Evolutionary conservation across 2,113 vertebrate species (phyloP), one percentile per base, ranked within the genome.

Genomic region (Alosa alosa): DNA sequence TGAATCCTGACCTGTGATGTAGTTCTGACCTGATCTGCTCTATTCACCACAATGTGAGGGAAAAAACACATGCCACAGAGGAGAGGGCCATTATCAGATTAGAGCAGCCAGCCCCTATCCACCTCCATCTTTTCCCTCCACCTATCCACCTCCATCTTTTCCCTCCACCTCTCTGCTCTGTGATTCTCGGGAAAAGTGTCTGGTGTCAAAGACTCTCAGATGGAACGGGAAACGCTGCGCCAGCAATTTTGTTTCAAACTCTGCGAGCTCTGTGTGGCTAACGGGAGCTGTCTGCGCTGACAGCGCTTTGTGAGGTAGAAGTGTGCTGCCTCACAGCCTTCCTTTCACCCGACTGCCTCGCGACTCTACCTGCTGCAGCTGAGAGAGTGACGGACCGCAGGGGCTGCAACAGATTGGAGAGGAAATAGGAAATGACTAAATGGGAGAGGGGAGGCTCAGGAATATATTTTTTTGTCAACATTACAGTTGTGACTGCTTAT

Each of bases 231-330:
- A 45, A 75, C 31, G 86, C 82, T 75, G 81, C 31, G 86, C 83
- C 82, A 84, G 82, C 72, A 78, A 83, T 86, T 83, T 86, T 86
- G 82, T 86, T 78, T 86, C 82, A 84, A 83, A 86, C 72, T 84
- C 83, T 72, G 86, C 36, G 72, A 78, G 52, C 50, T 72, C 45
- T 86, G 82, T 84, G 52, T 11, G 78, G 57, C 75, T 81, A 86
- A 82, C 64, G 83, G 83, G 39, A 41, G 87, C 47, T 52, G 36
- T 55, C 52, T 41, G 55, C 36, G 45, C 84, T 64, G 25, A 85
- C 25, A 49, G 44, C 18, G 7, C 36, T 22, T 78, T 78, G 72
- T 78, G 72, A 78, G 72, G 72, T 78, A 78, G 72, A 78, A 78
- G 72, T 78, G 72, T 78, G 64, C n/a, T 72, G 60, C 60, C 25